phyloP scores from a whole-genome alignment of 2,888 invertebrate species.

The Dicyrtomina minuta region DNA sequence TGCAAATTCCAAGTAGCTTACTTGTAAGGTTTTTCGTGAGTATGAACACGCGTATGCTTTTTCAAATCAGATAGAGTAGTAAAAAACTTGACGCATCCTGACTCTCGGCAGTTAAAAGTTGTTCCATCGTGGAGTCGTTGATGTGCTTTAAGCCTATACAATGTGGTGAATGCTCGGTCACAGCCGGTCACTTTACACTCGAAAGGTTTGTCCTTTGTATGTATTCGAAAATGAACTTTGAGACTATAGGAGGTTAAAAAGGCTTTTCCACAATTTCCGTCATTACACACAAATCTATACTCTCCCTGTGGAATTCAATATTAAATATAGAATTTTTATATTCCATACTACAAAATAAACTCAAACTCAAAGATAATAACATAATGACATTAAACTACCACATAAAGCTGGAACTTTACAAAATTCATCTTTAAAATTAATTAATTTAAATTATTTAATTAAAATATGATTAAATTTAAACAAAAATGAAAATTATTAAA shows the following conservation, averaged over 20 bases:
- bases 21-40: slow-evolving; percentile 86
- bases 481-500: no score
- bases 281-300: slow-evolving; percentile 87
- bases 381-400: slow-evolving; percentile 19
- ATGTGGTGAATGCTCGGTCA: slow-evolving; percentile 89
- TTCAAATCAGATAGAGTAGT: slow-evolving; percentile 91
- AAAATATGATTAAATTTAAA: slow-evolving; percentile 27
- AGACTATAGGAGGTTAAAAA: slow-evolving; percentile 93
- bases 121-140: slow-evolving; percentile 89
- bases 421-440: neutral
- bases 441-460: slow-evolving; percentile 7
- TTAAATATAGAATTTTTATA: no score
- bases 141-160: slow-evolving; percentile 69
- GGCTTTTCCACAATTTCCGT: slow-evolving; percentile 84
- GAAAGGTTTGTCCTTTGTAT: slow-evolving; percentile 88
- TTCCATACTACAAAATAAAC: no score
- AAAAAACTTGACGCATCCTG: slow-evolving; percentile 84
- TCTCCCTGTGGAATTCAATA: slow-evolving; percentile 79
- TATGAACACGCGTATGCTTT: slow-evolving; percentile 90
- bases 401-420: neutral
- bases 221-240: slow-evolving; percentile 89
- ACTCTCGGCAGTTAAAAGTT: slow-evolving; percentile 85
- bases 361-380: slow-evolving; percentile 16
- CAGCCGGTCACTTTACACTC: slow-evolving; percentile 79
- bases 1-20: slow-evolving; percentile 60